Conservation (phyloP, 1,140 invertebrate genomes). For the Drosophila pachea region DNA sequence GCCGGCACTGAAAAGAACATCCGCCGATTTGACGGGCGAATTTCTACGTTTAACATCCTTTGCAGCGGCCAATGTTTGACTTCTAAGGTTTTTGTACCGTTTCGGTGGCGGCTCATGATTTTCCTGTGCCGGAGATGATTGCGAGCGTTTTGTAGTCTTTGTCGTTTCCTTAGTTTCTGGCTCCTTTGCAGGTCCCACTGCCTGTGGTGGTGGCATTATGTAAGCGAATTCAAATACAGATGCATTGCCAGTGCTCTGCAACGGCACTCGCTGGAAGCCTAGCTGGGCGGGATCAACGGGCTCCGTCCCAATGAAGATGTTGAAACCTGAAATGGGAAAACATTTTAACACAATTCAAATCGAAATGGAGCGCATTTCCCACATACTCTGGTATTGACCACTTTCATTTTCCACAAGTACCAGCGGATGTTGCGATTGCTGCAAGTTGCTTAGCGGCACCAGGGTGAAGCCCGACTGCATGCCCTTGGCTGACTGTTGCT, state of each 20-base stretch:
- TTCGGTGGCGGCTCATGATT: constrained; percentile 32
- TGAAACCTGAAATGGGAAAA: constrained; percentile 43
- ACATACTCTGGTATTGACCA: constrained; percentile 66
- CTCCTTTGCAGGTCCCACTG: not conserved
- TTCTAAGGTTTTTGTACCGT: constrained; percentile 36
- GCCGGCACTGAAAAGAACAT: constrained; percentile 49
- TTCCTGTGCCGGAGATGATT: constrained; percentile 12
- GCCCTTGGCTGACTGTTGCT: not conserved
- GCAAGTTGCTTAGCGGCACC: constrained; percentile 42
- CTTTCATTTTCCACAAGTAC: constrained; percentile 63
- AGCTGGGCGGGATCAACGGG: constrained; percentile 45
- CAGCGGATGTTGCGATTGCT: constrained; percentile 44
- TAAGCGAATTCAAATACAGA: constrained; percentile 44
- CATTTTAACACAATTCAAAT: not conserved
- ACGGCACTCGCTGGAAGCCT: constrained; percentile 27
- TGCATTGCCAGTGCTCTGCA: constrained; percentile 33
- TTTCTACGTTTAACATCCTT: not conserved
- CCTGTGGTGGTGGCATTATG: constrained; percentile 15
- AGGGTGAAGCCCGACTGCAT: constrained; percentile 13
- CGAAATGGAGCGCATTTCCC: not conserved
- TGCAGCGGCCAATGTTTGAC: not conserved
- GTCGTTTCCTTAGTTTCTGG: not conserved
- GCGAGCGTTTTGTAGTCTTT: not conserved
- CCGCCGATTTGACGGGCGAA: constrained; percentile 39
- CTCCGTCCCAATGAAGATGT: constrained; percentile 43